A percentile compares a stretch with the other conserved stretches of the same genome.
Conservation (phyloP, 2,888 invertebrate species). For the Perizoma affinitatum region DNA sequence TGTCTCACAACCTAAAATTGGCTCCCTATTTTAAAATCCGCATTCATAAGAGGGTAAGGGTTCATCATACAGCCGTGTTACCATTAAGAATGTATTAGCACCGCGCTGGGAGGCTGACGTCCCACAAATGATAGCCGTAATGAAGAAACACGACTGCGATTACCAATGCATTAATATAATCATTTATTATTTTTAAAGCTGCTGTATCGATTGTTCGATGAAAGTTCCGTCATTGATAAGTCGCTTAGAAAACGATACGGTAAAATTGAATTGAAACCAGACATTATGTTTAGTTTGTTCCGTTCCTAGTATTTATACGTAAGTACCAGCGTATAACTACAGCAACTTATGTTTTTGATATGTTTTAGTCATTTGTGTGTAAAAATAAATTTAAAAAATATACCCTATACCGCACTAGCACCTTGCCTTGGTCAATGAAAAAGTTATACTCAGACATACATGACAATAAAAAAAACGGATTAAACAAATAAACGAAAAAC, state of each 20-base stretch:
- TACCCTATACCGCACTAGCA: too few relatives aligned
- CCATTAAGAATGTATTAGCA: conserved; percentile 70
- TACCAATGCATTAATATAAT: conserved; percentile 61
- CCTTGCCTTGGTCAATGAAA: too few relatives aligned
- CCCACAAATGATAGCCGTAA: conserved; percentile 66
- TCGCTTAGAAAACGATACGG: background rate
- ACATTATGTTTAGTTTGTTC: too few relatives aligned
- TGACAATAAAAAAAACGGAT: too few relatives aligned
- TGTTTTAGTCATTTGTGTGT: too few relatives aligned
- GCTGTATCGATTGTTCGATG: conserved; percentile 15
- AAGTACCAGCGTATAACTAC: too few relatives aligned
- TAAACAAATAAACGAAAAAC: too few relatives aligned
- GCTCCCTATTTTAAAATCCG: conserved; percentile 7
- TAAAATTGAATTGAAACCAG: background rate
- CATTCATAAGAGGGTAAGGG: conserved; percentile 8
- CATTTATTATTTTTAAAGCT: conserved; percentile 60
- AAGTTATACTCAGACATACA: too few relatives aligned
- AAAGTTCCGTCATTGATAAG: background rate
- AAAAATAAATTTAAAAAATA: too few relatives aligned
- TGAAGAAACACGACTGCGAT: conserved; percentile 63
- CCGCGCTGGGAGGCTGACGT: conserved; percentile 62
- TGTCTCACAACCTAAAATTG: background rate
- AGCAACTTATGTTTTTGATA: too few relatives aligned
- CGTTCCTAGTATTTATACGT: too few relatives aligned
- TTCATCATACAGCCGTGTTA: conserved; percentile 52